These are phyloP conservation scores for Rhineura floridana DNA, from an alignment of 2,113 vertebrate species.

Conservation along the genomic window DNA sequence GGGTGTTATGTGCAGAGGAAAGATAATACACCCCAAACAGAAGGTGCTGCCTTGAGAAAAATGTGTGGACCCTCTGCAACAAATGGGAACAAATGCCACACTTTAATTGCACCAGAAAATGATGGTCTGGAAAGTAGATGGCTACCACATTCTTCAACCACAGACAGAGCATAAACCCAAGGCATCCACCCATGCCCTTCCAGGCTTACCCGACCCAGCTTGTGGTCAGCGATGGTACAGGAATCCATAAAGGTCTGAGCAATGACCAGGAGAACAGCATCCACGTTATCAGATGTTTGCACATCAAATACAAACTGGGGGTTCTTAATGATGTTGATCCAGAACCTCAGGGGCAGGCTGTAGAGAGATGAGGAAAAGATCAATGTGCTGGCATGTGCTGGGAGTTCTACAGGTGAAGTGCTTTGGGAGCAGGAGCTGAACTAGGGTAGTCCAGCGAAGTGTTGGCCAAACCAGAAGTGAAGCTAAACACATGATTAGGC, in stretches of 20 bases:
- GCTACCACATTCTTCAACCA: background rate
- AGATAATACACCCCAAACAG: too few relatives aligned
- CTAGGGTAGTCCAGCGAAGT: background rate
- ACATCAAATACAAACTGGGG: slow-evolving; percentile 98
- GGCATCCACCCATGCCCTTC: background rate
- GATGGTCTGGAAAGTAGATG: background rate
- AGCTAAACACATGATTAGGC: too few relatives aligned
- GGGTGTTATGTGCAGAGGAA: background rate
- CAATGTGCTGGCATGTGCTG: accelerated
- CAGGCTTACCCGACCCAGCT: slow-evolving; percentile 92
- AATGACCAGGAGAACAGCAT: slow-evolving; percentile 94
- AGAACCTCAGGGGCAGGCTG: slow-evolving; percentile 95
- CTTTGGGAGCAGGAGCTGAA: background rate
- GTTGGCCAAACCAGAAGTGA: background rate
- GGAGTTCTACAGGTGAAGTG: background rate
- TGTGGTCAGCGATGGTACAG: slow-evolving; percentile 96
- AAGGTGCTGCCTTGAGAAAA: background rate
- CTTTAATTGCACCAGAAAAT: background rate
- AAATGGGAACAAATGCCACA: background rate
- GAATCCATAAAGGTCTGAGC: slow-evolving; percentile 99
- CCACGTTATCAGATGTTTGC: slow-evolving; percentile 93
- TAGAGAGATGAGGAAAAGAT: accelerated
- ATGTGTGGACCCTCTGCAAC: background rate
- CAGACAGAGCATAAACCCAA: background rate
- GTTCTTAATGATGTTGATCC: slow-evolving; percentile 99